Conservation (phyloP, 2,113 vertebrate genomes). For the Chiloscyllium plagiosum region DNA sequence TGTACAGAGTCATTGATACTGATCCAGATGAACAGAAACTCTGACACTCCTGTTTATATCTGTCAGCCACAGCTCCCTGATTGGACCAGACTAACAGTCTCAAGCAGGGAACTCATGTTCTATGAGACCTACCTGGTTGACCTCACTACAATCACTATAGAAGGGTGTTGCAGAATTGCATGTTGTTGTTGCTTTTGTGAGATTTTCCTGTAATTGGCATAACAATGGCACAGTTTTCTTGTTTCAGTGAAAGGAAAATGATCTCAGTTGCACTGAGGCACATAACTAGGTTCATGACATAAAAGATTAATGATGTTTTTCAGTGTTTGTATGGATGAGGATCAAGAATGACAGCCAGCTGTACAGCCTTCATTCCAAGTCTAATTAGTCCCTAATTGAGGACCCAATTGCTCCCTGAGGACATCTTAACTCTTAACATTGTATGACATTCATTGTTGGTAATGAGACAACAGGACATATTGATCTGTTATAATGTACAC, state of each 20-base stretch:
- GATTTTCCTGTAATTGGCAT: not conserved
- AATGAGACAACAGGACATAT: not conserved
- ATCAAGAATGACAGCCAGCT: not conserved
- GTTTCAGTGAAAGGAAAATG: not conserved
- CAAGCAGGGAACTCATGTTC: too few relatives aligned
- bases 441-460: not conserved
- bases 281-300: not conserved
- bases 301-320: slow-evolving; percentile 29
- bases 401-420: not conserved
- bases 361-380: not conserved
- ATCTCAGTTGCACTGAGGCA: not conserved
- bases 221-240: not conserved
- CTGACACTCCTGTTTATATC: too few relatives aligned
- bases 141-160: too few relatives aligned
- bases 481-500: not conserved
- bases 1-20: too few relatives aligned
- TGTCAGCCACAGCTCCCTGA: too few relatives aligned
- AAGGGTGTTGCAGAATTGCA: not conserved
- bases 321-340: not conserved
- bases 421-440: slow-evolving; percentile 8
- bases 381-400: slow-evolving; percentile 18
- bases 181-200: not conserved
- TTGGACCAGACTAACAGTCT: too few relatives aligned
- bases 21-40: too few relatives aligned
- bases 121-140: too few relatives aligned